Base-by-base conservation (phyloP, 2,797 vertebrate species). In the Brachyalestes nurse region DNA sequence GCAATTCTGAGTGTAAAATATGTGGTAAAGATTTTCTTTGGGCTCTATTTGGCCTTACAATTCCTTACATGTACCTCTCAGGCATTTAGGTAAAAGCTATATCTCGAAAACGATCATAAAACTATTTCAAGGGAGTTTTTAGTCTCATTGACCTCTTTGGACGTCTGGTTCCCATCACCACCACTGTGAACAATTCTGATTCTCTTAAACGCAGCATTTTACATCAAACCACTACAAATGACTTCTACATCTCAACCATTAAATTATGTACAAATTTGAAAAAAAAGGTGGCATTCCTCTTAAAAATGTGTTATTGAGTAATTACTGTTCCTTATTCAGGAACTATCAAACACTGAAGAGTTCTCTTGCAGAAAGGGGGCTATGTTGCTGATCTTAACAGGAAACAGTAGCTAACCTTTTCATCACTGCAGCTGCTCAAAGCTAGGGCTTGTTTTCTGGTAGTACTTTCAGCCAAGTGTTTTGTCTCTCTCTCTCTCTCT, bases 371-470 rank as follows among this genome's bases (percentile, higher is more conserved):
- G 34, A 34, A 34, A 34, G 86, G 85, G 87, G 89, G 88, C 86
- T 74, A 85, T 87, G 89, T 6, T 7, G 21, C 62, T 51, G 89
- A 55, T 14, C 9, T 70, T 34, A 9, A 61, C 57, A 38, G 17
- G 40, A 66, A 66, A 64, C 28, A 66, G 64, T 42, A 19, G 85
- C 88, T 86, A n/a, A 49, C 77, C 78, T 34, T 47, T 82, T 86
- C 25, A 61, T 61, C 61, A 67, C 65, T 9, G 17, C 47, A 85
- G 89, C 89, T 89, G 60, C 40, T 6, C 25, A 78, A 67, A 73
- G 49, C 73, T 67, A 49, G 34, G 49, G 51, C 19, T 67, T 74
- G 60, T 66, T 60, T 34, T 57, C 67, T 77, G 70, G 65, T 80
- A n/a, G 17, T 78, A 64, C 71, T 77, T 78, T 23, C 55, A 47